Base-by-base conservation (phyloP, 2,797 vertebrate genomes). In the Stomatorhinus walkeri region DNA sequence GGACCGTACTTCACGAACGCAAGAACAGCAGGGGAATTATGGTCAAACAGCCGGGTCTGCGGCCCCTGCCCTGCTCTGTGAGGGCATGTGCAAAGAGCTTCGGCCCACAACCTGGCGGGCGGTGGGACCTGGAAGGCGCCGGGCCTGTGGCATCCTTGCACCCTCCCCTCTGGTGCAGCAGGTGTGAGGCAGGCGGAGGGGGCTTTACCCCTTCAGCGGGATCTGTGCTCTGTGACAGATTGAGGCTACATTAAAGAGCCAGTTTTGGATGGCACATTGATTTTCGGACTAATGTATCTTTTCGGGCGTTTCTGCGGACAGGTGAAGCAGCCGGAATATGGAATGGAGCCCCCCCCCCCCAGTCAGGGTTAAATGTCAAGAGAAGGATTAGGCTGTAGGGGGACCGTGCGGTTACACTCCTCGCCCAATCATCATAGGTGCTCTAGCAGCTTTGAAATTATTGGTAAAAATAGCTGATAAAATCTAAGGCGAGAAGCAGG, bases 231-330 rank as follows among this genome's bases (percentile, higher is more conserved):
- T 48, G 40, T 48, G 43, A 83, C 79, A 48, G 79, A 83, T 83
- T 83, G 79, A 43, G 43, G 43, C 19, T 43, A n/a, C 43, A 40
- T 83, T 83, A 83, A 83, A 83, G 32, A 40, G 40, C 79, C 36
- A 22, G 16, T 83, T 48, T 43, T 83, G 79, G 76, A 83, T 4
- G 79, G 12, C 43, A 9, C 79, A 43, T 48, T 48, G 79, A 48
- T 43, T 83, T 83, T 83, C 32, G 79, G 79, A 83, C 40, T 48
- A 46, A 83, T n/a, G 79, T 40, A 83, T 83, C 79, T 83, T 48
- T 83, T 83, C 12, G 32, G 19, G 28, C 7, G 1, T 46, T 83
- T 48, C 36, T 46, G 40, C 4, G 8, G 36, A 83, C 36, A 83
- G 79, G 79, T 43, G 79, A 43, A 83, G 79, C 19, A 16, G 4